Percentiles rank a stretch among this genome's conserved stretches.
phyloP scores from a whole-genome alignment of 2,113 vertebrate genomes.

The Anoplopoma fimbria region DNA sequence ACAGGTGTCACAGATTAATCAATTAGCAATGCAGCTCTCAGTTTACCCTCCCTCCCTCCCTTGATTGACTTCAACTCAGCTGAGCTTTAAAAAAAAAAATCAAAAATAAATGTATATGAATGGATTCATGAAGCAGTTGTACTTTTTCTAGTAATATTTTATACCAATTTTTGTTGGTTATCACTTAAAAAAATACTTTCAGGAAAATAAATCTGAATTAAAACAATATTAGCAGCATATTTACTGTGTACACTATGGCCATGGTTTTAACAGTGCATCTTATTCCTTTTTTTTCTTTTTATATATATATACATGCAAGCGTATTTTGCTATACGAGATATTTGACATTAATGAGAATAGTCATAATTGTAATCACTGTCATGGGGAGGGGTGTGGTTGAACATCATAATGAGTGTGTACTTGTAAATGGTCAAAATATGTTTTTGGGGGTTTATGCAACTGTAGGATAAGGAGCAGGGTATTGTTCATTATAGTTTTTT shows the following conservation, averaged over 20 bases:
- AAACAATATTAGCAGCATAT: neutral
- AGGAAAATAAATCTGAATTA: neutral
- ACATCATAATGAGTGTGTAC: neutral
- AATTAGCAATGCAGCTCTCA: conserved; percentile 16
- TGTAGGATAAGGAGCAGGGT: neutral
- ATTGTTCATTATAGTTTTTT: neutral
- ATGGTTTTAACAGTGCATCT: neutral
- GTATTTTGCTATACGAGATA: neutral
- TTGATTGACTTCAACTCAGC: too few species aligned
- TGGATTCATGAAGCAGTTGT: neutral
- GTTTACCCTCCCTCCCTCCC: too few species aligned
- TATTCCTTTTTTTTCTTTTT: neutral
- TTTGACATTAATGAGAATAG: neutral
- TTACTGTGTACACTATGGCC: neutral
- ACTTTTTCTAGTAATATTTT: neutral
- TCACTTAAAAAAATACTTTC: neutral
- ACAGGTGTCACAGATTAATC: conserved; percentile 54
- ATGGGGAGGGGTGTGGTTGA: neutral
- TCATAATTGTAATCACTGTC: neutral
- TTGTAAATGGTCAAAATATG: neutral
- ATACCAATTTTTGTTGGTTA: fast-evolving
- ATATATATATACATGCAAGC: neutral
- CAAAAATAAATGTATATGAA: too few species aligned
- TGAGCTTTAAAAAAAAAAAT: too few species aligned
- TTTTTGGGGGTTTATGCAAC: neutral